Evolutionary conservation across 1,140 invertebrate species (phyloP).

Genomic region (Aphelenchoides avenae): DNA sequence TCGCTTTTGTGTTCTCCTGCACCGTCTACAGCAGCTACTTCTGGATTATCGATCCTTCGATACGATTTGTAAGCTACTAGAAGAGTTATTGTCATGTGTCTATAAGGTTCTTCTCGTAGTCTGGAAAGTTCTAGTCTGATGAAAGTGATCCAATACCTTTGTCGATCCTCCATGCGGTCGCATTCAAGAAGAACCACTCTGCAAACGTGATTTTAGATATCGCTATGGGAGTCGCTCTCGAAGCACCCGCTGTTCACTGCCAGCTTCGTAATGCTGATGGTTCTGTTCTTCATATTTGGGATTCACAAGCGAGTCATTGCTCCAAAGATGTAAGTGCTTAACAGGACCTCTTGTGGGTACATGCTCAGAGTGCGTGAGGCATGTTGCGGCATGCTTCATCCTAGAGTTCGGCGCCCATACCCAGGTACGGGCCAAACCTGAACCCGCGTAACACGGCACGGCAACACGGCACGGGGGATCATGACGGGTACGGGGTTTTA

Average conservation of each 20-base stretch:
- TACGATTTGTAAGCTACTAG: slow-evolving; percentile 18
- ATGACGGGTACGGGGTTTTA: too few relatives aligned
- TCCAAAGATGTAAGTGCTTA: slow-evolving; percentile 34
- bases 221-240: slow-evolving; percentile 21
- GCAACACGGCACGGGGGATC: too few relatives aligned
- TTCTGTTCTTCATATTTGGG: slow-evolving; percentile 30
- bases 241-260: slow-evolving; percentile 32
- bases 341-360: too few relatives aligned
- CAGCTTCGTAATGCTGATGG: slow-evolving; percentile 17
- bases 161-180: too few relatives aligned
- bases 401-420: too few relatives aligned
- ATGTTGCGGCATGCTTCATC: too few relatives aligned
- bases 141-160: too few relatives aligned
- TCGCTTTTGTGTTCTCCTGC: slow-evolving; percentile 13
- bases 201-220: slow-evolving; percentile 26
- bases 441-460: too few relatives aligned
- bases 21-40: slow-evolving; percentile 30
- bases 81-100: slow-evolving; percentile 13
- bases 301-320: slow-evolving; percentile 34
- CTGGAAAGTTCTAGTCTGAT: too few relatives aligned
- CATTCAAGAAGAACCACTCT: too few relatives aligned
- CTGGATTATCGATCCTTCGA: slow-evolving; percentile 28
- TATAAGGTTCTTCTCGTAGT: slow-evolving; percentile 1
- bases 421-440: too few relatives aligned
- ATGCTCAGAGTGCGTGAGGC: too few relatives aligned